These are phyloP conservation scores for Taxidea taxus DNA, from an alignment of 2,113 vertebrate species.

Conservation along the genomic window DNA sequence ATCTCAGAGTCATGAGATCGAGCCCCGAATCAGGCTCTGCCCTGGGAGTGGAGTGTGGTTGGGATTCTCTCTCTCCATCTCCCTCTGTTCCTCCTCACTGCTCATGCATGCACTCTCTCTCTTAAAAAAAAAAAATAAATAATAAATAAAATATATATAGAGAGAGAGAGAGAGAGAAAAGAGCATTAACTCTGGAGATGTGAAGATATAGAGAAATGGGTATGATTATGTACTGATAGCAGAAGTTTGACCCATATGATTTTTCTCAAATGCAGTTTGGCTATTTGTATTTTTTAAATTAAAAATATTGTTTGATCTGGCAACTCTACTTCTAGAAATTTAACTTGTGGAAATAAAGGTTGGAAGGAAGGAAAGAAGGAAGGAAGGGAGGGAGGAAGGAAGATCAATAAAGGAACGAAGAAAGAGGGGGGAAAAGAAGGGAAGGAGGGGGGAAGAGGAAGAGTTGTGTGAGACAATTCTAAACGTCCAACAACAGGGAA, in stretches of 20 bases:
- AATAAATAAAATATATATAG: background rate
- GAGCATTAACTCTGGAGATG: background rate
- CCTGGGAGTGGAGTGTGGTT: background rate
- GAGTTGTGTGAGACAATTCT: background rate
- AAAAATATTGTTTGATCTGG: slow-evolving; percentile 23
- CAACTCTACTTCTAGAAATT: background rate
- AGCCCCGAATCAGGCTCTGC: background rate
- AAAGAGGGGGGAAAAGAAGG: rapidly evolving
- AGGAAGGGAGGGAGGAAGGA: no score
- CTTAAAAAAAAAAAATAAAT: background rate
- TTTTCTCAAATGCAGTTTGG: background rate
- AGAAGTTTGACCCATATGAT: background rate
- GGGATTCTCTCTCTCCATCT: background rate
- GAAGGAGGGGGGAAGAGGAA: no score
- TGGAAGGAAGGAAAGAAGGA: rapidly evolving
- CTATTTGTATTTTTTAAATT: background rate
- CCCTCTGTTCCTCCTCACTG: background rate
- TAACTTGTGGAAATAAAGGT: background rate
- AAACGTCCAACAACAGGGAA: background rate
- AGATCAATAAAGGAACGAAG: rapidly evolving
- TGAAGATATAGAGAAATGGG: background rate
- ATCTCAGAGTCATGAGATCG: background rate
- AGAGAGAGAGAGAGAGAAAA: no score
- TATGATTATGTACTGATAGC: background rate
- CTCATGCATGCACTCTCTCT: background rate